Base-by-base conservation (phyloP, 2,888 invertebrate genomes). In the Dyspetes luteomarginatus region DNA sequence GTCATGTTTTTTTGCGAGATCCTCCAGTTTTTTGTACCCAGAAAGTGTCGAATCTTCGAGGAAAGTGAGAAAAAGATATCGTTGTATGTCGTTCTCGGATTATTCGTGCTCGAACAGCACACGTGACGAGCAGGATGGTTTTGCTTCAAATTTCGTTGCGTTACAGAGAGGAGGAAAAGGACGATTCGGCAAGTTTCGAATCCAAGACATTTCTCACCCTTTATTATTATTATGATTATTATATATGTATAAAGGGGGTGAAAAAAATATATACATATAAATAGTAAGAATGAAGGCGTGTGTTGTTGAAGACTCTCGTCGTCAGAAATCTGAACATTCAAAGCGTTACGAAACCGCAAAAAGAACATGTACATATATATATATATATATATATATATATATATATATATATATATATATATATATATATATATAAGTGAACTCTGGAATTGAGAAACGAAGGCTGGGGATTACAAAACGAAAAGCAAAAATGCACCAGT, bases 401-500 rank as follows among this genome's bases (percentile, higher is more conserved):
- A n/a, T n/a, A n/a, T n/a, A n/a, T n/a, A n/a, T n/a, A n/a, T n/a
- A n/a, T n/a, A n/a, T n/a, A n/a, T n/a, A n/a, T n/a, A n/a, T n/a
- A n/a, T n/a, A n/a, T n/a, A 62, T 43, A 15, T 17, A 43, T 24
- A 43, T 17, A n/a, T n/a, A n/a, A n/a, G n/a, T n/a, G n/a, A n/a
- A n/a, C n/a, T 36, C 26, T 26, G 45, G 22, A 43, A 62, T 64
- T 36, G 43, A 55, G 22, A 28, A 43, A 26, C 26, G 55, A 9
- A 55, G 9, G 43, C 17, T 55, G 15, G n/a, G 24, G 30, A 56
- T 73, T 64, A 15, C 22, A 9, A 45, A 45, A 69, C 43, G 74
- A 60, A 50, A 36, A 36, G 26, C 17, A 17, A 36, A 58, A 5
- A 30, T 58, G 26, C 36, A n/a, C 52, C 17, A 30, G 36, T 67